Evolutionary conservation across 2,888 invertebrate species (phyloP).

Genomic region (Gibbula magus): DNA sequence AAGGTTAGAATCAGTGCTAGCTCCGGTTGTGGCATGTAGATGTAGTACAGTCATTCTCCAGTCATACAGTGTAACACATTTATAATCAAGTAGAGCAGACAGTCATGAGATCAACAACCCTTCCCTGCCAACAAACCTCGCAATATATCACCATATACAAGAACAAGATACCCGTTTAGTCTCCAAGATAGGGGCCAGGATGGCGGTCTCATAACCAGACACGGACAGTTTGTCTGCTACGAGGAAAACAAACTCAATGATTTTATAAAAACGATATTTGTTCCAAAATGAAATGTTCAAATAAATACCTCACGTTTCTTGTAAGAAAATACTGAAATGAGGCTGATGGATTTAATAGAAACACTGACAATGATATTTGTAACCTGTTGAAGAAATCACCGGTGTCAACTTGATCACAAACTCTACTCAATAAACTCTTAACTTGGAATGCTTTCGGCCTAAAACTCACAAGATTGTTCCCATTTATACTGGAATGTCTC

Average conservation of each 20-base stretch:
- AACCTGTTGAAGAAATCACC: slow-evolving; percentile 12
- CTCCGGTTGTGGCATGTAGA: neutral
- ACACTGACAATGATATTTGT: neutral
- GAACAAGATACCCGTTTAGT: slow-evolving; percentile 22
- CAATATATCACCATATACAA: slow-evolving; percentile 19
- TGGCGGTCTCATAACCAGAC: neutral
- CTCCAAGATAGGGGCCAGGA: slow-evolving; percentile 12
- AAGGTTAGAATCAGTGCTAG: too few species aligned
- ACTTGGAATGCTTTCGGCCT: neutral
- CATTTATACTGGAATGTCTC: too few species aligned
- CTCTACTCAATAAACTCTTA: neutral
- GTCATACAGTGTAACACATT: neutral
- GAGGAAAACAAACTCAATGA: too few species aligned
- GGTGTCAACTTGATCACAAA: slow-evolving; percentile 20
- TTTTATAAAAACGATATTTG: too few species aligned
- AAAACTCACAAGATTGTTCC: too few species aligned
- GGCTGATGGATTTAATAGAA: too few species aligned
- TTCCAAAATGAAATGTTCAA: too few species aligned
- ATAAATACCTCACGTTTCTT: too few species aligned
- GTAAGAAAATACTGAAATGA: too few species aligned
- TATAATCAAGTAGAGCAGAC: neutral
- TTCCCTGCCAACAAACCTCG: slow-evolving; percentile 10
- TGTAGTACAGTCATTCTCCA: slow-evolving; percentile 8
- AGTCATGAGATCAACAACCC: slow-evolving; percentile 5
- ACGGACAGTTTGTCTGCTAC: neutral